phyloP scores from a whole-genome alignment of 2,888 invertebrate genomes.

The Paralinhomoeus sp. region DNA sequence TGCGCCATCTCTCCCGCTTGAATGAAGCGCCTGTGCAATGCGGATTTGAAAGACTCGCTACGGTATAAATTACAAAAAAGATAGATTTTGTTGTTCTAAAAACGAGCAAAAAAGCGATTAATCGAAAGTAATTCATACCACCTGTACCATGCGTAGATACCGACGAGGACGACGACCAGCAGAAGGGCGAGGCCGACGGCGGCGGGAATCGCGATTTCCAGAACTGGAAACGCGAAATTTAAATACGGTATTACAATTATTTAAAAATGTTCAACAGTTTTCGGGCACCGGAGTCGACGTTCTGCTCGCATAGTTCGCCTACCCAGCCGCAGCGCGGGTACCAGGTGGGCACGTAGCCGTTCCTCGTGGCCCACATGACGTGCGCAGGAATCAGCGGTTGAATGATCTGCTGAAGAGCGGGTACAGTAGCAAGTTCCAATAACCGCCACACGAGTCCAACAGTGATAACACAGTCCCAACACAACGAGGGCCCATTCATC shows the following conservation, averaged over 20 bases:
- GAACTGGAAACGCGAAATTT: background rate
- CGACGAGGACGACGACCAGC: background rate
- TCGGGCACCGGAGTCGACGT: background rate
- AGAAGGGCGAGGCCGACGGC: background rate
- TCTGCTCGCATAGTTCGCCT: conserved; percentile 1
- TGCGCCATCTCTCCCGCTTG: conserved; percentile 2
- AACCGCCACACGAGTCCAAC: no score
- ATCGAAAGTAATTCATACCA: no score
- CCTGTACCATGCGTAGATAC: background rate
- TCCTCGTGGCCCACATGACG: conserved; percentile 2
- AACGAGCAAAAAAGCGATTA: no score
- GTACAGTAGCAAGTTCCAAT: background rate
- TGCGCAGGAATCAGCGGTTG: background rate
- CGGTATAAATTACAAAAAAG: background rate
- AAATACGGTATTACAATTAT: background rate
- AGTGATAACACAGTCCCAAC: no score
- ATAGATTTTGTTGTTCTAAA: background rate
- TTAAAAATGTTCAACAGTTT: background rate
- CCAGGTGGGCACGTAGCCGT: conserved; percentile 2
- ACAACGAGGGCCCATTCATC: background rate
- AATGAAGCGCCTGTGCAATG: background rate
- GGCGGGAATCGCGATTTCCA: background rate
- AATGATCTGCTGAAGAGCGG: background rate
- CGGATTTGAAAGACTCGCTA: background rate
- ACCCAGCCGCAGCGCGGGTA: conserved; percentile 2